Percentiles rank a stretch among this genome's conserved stretches.
phyloP scores from a whole-genome alignment of 2,797 vertebrate genomes.

The Sebastes trivittatus region DNA sequence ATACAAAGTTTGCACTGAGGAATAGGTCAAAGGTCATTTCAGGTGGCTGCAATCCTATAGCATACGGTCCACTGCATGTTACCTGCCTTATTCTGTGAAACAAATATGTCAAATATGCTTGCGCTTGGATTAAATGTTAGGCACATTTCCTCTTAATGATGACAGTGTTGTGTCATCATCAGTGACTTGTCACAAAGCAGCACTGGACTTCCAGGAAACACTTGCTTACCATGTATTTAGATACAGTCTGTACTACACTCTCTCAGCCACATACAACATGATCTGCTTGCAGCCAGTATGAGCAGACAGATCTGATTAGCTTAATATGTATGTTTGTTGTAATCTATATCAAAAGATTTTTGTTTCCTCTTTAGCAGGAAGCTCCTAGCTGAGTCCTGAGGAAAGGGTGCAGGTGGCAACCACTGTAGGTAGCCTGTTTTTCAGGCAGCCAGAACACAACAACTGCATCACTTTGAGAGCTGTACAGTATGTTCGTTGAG shows the following conservation, averaged over 20 bases:
- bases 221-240: neutral
- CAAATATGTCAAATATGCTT: neutral
- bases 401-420: constrained; percentile 17
- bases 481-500: constrained; percentile 2
- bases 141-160: neutral
- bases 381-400: constrained; percentile 4
- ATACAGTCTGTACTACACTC: neutral
- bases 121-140: neutral
- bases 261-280: neutral
- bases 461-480: constrained; percentile 27
- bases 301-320: neutral
- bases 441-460: constrained; percentile 34
- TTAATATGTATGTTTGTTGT: constrained; percentile 1
- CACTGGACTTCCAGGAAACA: neutral
- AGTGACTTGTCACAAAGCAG: neutral
- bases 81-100: neutral
- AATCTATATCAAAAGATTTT: constrained; percentile 8
- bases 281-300: neutral
- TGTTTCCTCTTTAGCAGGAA: neutral
- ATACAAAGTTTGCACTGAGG: neutral
- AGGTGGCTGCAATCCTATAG: neutral
- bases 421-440: constrained; percentile 5
- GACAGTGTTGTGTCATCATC: neutral
- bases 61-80: neutral
- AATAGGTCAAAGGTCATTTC: neutral